phyloP scores from a whole-genome alignment of 2,888 invertebrate species.

The Athalia cordata region DNA sequence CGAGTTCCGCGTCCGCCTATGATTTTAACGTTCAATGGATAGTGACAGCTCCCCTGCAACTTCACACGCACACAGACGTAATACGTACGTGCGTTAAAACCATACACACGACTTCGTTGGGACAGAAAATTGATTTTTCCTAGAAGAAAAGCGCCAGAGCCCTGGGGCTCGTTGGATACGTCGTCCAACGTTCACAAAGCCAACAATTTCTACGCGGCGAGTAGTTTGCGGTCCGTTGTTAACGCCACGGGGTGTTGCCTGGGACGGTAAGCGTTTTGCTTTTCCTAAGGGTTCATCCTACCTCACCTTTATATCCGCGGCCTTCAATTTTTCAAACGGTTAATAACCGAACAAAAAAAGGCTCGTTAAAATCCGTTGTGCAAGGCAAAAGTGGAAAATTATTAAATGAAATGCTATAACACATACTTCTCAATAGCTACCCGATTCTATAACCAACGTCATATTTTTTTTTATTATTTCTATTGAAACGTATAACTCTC shows the following conservation, averaged over 20 bases:
- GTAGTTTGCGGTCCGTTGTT: slow-evolving; percentile 26
- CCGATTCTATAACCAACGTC: no score
- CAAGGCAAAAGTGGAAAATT: no score
- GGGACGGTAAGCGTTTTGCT: slow-evolving; percentile 1
- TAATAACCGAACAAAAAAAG: neutral
- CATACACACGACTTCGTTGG: slow-evolving; percentile 4
- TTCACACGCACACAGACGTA: neutral
- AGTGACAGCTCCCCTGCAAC: slow-evolving; percentile 42
- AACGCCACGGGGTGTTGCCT: slow-evolving; percentile 33
- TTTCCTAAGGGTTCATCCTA: slow-evolving; percentile 19
- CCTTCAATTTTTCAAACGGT: neutral
- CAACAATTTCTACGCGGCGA: slow-evolving; percentile 32
- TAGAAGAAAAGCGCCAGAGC: slow-evolving; percentile 35
- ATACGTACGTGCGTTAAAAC: no score
- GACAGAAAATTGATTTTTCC: slow-evolving; percentile 40
- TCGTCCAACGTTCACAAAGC: slow-evolving; percentile 38
- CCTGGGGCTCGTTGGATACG: slow-evolving; percentile 16
- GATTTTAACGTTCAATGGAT: slow-evolving; percentile 38
- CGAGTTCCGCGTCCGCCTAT: slow-evolving; percentile 42
- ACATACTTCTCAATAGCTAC: no score
- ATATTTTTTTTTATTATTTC: no score
- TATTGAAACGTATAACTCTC: no score
- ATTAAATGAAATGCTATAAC: no score
- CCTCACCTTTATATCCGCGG: neutral
- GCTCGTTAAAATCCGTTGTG: no score